phyloP scores from a whole-genome alignment of 2,113 vertebrate genomes.

The Pluvianellus socialis region DNA sequence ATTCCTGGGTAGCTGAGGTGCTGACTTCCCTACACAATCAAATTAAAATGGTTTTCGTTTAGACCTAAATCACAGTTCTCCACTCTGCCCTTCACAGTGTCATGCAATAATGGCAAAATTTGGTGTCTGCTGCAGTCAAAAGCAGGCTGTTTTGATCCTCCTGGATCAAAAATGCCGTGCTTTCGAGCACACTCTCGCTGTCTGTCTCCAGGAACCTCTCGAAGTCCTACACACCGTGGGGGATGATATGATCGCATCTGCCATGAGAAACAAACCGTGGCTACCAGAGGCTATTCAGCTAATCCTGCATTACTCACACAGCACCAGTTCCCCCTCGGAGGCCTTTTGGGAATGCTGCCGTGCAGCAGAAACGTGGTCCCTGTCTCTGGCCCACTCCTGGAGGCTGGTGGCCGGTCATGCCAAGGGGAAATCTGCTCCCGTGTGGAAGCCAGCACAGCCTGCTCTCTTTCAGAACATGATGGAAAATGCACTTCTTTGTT shows the following conservation, averaged over 20 bases:
- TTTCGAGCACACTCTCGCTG: background rate
- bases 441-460: background rate
- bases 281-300: background rate
- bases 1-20: background rate
- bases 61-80: background rate
- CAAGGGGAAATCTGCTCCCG: constrained; percentile 37
- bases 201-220: background rate
- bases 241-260: background rate
- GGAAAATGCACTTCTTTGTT: constrained; percentile 62
- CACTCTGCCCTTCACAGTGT: background rate
- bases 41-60: background rate
- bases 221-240: accelerated
- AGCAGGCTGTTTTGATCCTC: background rate
- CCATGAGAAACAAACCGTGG: background rate
- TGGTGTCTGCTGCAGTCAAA: background rate
- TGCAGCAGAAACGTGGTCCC: accelerated
- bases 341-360: background rate
- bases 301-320: background rate
- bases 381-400: background rate
- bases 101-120: constrained; percentile 6
- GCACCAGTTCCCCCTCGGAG: background rate
- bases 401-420: background rate
- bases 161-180: background rate
- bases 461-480: constrained; percentile 35
- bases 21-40: background rate